A percentile compares a stretch with the other conserved stretches of the same genome.
These are phyloP conservation scores for Hyles vespertilio DNA, from an alignment of 1,140 invertebrate genomes.

Conservation along the genomic window DNA sequence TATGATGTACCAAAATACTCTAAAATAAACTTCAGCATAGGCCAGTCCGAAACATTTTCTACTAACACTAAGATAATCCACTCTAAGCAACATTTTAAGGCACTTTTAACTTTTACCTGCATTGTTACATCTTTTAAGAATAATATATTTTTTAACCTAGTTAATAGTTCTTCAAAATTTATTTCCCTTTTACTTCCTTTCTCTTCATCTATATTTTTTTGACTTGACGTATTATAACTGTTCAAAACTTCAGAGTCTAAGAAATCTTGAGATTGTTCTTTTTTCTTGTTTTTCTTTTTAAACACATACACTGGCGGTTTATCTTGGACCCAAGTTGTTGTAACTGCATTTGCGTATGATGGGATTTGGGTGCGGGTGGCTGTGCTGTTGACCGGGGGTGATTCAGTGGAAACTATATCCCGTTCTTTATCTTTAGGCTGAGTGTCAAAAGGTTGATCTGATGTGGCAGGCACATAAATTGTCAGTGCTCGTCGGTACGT, in stretches of 20 bases:
- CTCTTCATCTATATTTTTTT: not conserved
- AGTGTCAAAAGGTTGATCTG: not conserved
- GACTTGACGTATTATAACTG: not conserved
- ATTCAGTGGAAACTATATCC: too few relatives aligned
- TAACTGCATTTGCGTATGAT: too few relatives aligned
- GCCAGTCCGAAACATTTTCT: constrained; percentile 22
- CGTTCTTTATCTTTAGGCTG: not conserved
- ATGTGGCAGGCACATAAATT: not conserved
- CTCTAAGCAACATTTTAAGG: constrained; percentile 17
- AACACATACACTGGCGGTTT: too few relatives aligned
- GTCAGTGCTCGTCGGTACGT: not conserved
- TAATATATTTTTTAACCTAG: not conserved
- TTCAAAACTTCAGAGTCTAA: not conserved
- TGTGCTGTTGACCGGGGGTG: too few relatives aligned
- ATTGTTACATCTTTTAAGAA: not conserved
- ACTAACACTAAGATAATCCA: constrained; percentile 19
- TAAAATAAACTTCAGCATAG: constrained; percentile 17
- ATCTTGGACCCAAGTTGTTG: too few relatives aligned
- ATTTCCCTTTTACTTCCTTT: not conserved
- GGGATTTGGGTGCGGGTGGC: too few relatives aligned
- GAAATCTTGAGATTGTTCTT: too few relatives aligned
- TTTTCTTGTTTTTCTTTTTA: too few relatives aligned
- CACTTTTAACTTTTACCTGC: constrained; percentile 11
- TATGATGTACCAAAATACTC: constrained; percentile 8
- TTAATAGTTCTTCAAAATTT: not conserved